Evolutionary conservation across 2,113 vertebrate species (phyloP), one percentile per base, ranked within the genome.

Genomic region (Pogonocichla stellata): DNA sequence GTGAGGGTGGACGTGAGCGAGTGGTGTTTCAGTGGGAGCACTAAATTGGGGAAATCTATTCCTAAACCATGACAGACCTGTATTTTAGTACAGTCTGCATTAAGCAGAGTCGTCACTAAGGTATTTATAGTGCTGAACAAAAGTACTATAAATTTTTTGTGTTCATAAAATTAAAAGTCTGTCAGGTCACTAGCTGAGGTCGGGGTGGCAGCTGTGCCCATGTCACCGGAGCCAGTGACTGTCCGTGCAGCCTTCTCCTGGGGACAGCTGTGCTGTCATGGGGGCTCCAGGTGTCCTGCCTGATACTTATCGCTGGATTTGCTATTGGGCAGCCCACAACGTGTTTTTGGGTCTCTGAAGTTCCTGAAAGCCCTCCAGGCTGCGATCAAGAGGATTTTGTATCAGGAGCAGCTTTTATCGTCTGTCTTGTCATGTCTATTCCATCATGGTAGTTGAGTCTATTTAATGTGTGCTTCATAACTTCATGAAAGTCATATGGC

Each of bases 181-280:
- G 29, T 16, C 7, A 12, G 34, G 24, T 34, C 23, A 12, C 19
- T 23, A 1, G 22, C 28, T 25, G 65, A 29, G 34, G 33, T 31
- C 9, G 7, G 19, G 17, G 6, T 31, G 19, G 20, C 54, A 57
- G 33, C 36, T 33, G 8, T 33, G 5, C 18, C 23, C 50, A 10
- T 10, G 45, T 34, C 2, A 3, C 57, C 0, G 0, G 48, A 80
- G 45, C 73, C 20, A 13, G 48, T 9, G 8, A 26, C 50, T 50
- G 18, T 19, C 73, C 47, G 42, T 8, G 24, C 60, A 74, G 69
- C n/a, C 31, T 34, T 56, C 12, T 15, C 23, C 4, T 16, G 38
- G 24, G 12, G 8, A 4, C n/a, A 33, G 13, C 43, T 34, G 20
- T 3, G 11, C 51, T 17, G 42, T 38, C 24, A 18, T 31, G 53